Conservation (phyloP, 2,113 vertebrate species). For the Chamaetylas fuelleborni region DNA sequence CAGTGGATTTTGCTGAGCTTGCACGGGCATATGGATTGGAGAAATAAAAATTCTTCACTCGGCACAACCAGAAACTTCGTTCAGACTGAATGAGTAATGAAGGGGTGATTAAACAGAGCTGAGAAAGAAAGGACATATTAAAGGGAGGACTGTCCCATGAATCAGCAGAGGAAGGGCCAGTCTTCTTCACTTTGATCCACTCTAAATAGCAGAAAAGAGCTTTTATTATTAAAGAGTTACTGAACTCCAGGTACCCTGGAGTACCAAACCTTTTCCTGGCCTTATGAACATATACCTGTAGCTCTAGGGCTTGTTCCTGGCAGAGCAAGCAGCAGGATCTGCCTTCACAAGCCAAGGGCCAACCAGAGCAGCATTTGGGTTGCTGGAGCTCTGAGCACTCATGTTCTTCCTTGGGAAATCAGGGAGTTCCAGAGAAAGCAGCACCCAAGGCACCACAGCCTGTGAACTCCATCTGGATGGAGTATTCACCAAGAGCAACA, state of each 20-base stretch:
- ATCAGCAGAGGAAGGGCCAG: not conserved
- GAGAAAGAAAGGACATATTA: not conserved
- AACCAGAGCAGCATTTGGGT: not conserved
- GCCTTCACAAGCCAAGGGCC: not conserved
- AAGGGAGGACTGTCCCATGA: not conserved
- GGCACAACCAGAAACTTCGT: not conserved
- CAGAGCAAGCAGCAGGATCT: not conserved
- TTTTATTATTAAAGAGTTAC: not conserved
- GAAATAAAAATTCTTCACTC: constrained; percentile 30
- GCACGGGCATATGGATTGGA: not conserved
- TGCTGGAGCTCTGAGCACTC: not conserved
- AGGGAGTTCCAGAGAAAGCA: not conserved
- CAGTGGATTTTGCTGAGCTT: constrained; percentile 38
- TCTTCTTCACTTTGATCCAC: not conserved
- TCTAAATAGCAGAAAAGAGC: not conserved
- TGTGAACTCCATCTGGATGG: not conserved
- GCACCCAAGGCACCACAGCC: accelerated
- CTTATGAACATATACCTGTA: not conserved
- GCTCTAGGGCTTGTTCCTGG: not conserved
- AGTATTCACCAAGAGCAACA: not conserved
- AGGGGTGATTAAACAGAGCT: not conserved
- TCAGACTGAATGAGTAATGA: not conserved
- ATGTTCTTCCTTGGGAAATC: accelerated
- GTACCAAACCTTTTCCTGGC: not conserved
- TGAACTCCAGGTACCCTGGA: not conserved